phyloP scores from a whole-genome alignment of 2,888 invertebrate genomes.

The Drosophila affinis region DNA sequence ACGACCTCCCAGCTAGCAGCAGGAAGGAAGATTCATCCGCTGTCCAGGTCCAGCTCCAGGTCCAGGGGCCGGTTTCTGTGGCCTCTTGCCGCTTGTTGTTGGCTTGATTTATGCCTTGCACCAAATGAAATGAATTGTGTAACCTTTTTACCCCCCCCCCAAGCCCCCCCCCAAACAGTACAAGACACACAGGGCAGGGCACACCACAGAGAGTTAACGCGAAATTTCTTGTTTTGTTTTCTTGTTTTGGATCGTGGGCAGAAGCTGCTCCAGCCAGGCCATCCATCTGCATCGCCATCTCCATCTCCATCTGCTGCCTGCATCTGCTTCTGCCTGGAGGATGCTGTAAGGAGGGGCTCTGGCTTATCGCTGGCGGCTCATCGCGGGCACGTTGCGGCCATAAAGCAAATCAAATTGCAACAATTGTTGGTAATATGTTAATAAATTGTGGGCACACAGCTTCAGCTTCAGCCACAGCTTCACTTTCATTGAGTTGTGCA shows the following conservation, averaged over 20 bases:
- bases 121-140: constrained; percentile 80
- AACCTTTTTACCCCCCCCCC: constrained; percentile 55
- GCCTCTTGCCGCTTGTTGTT: constrained; percentile 65
- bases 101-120: constrained; percentile 77
- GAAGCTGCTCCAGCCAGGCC: constrained; percentile 38
- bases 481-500: constrained; percentile 67
- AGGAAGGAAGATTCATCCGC: constrained; percentile 49
- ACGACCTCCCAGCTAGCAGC: constrained; percentile 71
- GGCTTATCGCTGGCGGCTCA: constrained; percentile 66
- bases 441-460: constrained; percentile 60
- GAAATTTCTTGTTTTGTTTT: constrained; percentile 71
- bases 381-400: constrained; percentile 68
- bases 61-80: constrained; percentile 21
- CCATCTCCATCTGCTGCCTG: constrained; percentile 15
- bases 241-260: constrained; percentile 65
- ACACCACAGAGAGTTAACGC: constrained; percentile 59
- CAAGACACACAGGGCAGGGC: constrained; percentile 29
- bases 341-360: constrained; percentile 18
- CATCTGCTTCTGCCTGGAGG: constrained; percentile 31
- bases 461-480: constrained; percentile 30
- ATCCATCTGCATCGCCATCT: constrained; percentile 21
- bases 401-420: constrained; percentile 80
- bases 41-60: constrained; percentile 5
- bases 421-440: constrained; percentile 79
- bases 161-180: constrained; percentile 16